A percentile compares a stretch with the other conserved stretches of the same genome.
Conservation (phyloP, 2,888 invertebrate genomes). For the Crematogaster levior region DNA sequence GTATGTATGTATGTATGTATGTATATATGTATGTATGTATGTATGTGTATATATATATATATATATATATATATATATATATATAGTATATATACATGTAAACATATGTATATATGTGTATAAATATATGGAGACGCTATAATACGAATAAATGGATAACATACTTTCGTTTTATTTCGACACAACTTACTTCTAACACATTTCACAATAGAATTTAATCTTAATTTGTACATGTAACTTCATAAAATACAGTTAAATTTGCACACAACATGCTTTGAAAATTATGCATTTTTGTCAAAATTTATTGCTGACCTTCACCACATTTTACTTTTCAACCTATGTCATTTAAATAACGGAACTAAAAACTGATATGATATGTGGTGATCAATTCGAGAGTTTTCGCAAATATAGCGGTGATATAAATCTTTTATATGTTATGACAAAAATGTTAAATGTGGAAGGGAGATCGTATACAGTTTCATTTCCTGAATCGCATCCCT, state of each 20-base stretch:
- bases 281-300: constrained; percentile 14
- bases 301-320: constrained; percentile 28
- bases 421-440: constrained; percentile 7
- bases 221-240: neutral
- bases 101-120: too few relatives aligned
- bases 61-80: too few relatives aligned
- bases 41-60: too few relatives aligned
- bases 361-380: constrained; percentile 8
- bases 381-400: constrained; percentile 8
- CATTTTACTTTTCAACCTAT: constrained; percentile 22
- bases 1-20: too few relatives aligned
- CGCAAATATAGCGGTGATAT: constrained; percentile 14
- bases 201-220: neutral
- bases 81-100: too few relatives aligned
- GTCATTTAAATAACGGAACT: constrained; percentile 34
- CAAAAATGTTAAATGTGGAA: constrained; percentile 41
- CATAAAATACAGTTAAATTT: constrained; percentile 6
- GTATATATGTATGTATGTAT: too few relatives aligned
- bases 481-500: constrained; percentile 24
- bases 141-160: neutral
- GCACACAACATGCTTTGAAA: constrained; percentile 5
- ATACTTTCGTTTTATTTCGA: neutral
- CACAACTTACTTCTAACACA: neutral
- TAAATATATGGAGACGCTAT: neutral
- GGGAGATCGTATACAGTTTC: constrained; percentile 7